Conservation (phyloP, 2,113 vertebrate species). For the Tautogolabrus adspersus region DNA sequence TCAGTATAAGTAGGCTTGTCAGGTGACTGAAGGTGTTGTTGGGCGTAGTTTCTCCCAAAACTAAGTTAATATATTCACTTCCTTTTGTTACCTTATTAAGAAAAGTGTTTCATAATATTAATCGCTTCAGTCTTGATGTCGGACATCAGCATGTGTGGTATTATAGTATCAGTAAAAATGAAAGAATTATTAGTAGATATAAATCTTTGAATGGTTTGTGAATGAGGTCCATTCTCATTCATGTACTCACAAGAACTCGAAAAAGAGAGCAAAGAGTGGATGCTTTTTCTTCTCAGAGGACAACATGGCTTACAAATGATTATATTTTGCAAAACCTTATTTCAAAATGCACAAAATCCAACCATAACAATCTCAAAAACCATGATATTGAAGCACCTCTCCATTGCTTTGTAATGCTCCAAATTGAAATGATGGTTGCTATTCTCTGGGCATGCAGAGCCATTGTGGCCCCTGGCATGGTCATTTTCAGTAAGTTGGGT, state of each 20-base stretch:
- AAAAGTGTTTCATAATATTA: too few species aligned
- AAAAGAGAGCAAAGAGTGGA: not conserved
- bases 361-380: not conserved
- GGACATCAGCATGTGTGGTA: too few species aligned
- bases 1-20: too few species aligned
- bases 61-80: too few species aligned
- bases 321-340: not conserved
- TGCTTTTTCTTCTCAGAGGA: not conserved
- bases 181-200: too few species aligned
- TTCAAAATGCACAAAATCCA: constrained; percentile 4
- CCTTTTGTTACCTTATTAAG: too few species aligned
- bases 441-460: constrained; percentile 36
- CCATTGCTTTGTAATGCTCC: constrained; percentile 3
- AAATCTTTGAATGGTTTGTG: not conserved
- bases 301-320: not conserved
- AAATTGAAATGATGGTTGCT: constrained; percentile 58
- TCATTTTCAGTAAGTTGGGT: constrained; percentile 40
- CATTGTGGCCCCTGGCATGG: constrained; percentile 15
- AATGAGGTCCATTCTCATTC: too few species aligned
- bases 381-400: constrained; percentile 7
- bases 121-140: too few species aligned
- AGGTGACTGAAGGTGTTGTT: too few species aligned
- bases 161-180: too few species aligned
- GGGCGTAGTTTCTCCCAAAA: too few species aligned
- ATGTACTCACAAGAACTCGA: not conserved